These are phyloP conservation scores for Podarcis lilfordi DNA, from an alignment of 2,797 vertebrate species.

Conservation along the genomic window DNA sequence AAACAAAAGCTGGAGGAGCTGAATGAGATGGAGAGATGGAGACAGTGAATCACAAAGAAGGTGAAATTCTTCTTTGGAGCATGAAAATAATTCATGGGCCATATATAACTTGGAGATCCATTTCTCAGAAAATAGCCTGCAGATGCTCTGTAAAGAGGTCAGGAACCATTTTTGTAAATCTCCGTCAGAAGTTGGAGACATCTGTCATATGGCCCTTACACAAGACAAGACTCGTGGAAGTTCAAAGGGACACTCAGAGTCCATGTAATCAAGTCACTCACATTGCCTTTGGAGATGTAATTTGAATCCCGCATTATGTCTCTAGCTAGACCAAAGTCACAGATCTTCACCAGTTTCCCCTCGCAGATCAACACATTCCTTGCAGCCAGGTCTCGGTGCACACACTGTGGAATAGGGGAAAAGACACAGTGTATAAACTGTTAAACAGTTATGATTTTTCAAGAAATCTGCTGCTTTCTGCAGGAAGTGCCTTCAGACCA, in stretches of 20 bases:
- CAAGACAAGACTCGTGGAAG: too few species aligned
- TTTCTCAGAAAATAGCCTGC: too few species aligned
- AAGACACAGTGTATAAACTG: not conserved
- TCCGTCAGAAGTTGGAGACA: too few species aligned
- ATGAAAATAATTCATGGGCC: too few species aligned
- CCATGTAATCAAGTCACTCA: constrained; percentile 75
- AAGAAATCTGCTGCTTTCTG: not conserved
- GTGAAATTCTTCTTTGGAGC: too few species aligned
- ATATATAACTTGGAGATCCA: too few species aligned
- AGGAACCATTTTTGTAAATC: too few species aligned
- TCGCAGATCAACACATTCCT: constrained; percentile 97
- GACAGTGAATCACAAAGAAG: too few species aligned
- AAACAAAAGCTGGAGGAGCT: too few species aligned
- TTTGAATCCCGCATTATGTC: constrained; percentile 99
- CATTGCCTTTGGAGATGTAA: constrained; percentile 98
- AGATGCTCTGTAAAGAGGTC: too few species aligned
- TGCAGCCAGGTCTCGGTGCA: constrained; percentile 96
- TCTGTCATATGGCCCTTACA: too few species aligned
- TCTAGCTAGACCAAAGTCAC: constrained; percentile 95
- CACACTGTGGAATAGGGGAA: constrained; percentile 81
- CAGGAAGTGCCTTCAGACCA: not conserved
- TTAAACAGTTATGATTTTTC: not conserved
- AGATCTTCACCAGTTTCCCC: constrained; percentile 98
- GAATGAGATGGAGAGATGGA: too few species aligned
- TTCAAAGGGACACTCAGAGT: not conserved